Evolutionary conservation across 2,888 invertebrate genomes (phyloP), one percentile per base, ranked within the genome.

Genomic region (Meiosimyza platycephala): DNA sequence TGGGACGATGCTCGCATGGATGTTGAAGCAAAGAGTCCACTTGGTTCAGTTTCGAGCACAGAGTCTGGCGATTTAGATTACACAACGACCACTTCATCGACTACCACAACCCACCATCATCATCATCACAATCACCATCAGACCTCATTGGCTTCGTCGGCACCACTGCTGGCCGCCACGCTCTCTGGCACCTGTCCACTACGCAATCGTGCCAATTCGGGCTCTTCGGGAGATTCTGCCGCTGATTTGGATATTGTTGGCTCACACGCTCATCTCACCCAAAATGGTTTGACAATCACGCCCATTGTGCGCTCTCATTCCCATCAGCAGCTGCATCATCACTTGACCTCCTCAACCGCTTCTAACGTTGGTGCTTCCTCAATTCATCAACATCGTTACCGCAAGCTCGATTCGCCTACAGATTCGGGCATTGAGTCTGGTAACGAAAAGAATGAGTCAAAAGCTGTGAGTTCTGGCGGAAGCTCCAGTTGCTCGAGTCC

Each of bases 381-480:
- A 76, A 13, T 87, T 86, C 78, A 76, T 70, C 88, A 88, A 73
- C 91, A 91, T 74, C 91, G 94, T 72, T 94, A 93, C 86, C 91
- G 95, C 78, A 95, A 96, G 85, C 89, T 96, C 71, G 96, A 96
- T 83, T 96, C 95, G 13, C 96, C 96, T 47, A 95, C 94, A 77
- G 97, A 97, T 87, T 96, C 96, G 69, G 97, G 96, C 64, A 96
- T 97, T 84, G 97, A 97, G 86, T 95, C 95, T 11, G 96, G 96
- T 52, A 95, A 95, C 75, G 96, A 96, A 81, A 95, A 95, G 83
- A 91, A 94, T 75, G 95, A 95, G 85, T 89, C 91, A 70, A 88
- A 94, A 81, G 91, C 94, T 52, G 94, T 94, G 84, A 89, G 91
- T 82, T 89, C 92, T 80, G 89, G 92, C 79, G 90, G 91, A 81